Conservation (phyloP, 1,140 invertebrate genomes). For the Venustaconcha ellipsiformis region DNA sequence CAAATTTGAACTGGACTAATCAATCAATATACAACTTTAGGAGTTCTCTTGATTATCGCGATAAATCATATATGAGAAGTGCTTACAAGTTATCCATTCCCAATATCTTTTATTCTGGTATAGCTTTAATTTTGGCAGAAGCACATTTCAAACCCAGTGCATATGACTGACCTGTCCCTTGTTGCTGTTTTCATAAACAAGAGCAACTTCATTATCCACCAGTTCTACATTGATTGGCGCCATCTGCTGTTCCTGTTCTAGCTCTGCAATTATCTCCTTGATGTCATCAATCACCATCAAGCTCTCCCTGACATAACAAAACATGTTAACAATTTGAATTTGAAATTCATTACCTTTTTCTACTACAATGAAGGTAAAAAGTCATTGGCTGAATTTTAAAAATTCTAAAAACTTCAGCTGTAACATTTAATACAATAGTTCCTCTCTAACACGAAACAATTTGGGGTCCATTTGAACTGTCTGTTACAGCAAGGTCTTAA, state of each 20-base stretch:
- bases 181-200: constrained; percentile 88
- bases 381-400: too few species aligned
- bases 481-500: too few species aligned
- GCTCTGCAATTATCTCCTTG: constrained; percentile 76
- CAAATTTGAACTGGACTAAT: too few species aligned
- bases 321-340: not conserved
- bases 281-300: constrained; percentile 88
- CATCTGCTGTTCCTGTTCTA: constrained; percentile 89
- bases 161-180: constrained; percentile 77
- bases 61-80: too few species aligned
- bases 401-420: not conserved
- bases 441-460: not conserved
- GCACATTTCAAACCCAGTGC: too few species aligned
- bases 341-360: not conserved
- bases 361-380: not conserved
- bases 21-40: too few species aligned
- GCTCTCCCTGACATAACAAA: constrained; percentile 71
- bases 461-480: too few species aligned
- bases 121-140: too few species aligned
- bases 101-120: too few species aligned
- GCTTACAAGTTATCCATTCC: too few species aligned
- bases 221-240: constrained; percentile 90
- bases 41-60: too few species aligned
- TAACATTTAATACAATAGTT: not conserved
- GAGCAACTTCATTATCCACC: constrained; percentile 91